Conservation (phyloP, 2,888 invertebrate genomes). For the Ectemnius lituratus region DNA sequence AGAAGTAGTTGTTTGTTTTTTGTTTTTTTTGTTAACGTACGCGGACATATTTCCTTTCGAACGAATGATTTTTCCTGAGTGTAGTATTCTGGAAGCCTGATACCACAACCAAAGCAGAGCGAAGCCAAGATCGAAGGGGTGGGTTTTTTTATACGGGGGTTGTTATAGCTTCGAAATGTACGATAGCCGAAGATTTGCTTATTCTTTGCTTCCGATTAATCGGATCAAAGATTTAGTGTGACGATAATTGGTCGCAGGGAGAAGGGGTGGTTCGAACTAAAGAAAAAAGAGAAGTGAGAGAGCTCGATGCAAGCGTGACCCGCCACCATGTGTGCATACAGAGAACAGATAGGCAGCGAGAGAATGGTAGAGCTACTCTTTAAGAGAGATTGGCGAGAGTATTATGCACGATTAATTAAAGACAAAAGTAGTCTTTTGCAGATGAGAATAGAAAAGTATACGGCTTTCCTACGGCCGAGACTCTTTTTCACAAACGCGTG, state of each 20-base stretch:
- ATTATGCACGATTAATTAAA: neutral
- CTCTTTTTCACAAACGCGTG: constrained; percentile 34
- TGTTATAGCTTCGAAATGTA: too few species aligned
- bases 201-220: too few species aligned
- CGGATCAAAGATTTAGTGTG: neutral
- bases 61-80: constrained; percentile 11
- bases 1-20: neutral
- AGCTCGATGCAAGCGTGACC: constrained; percentile 69
- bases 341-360: constrained; percentile 35
- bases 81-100: too few species aligned
- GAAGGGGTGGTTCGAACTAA: constrained; percentile 16
- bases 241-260: constrained; percentile 10
- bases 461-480: constrained; percentile 21
- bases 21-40: constrained; percentile 13
- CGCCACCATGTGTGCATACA: constrained; percentile 69
- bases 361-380: neutral
- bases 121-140: too few species aligned
- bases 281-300: constrained; percentile 32
- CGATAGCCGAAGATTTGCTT: too few species aligned
- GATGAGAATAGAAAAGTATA: constrained; percentile 36
- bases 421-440: constrained; percentile 23
- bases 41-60: constrained; percentile 34
- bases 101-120: constrained; percentile 53
- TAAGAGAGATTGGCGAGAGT: neutral
- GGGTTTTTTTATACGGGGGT: too few species aligned